Conservation (phyloP, 2,888 invertebrate genomes). For the Heliconius hortense region DNA sequence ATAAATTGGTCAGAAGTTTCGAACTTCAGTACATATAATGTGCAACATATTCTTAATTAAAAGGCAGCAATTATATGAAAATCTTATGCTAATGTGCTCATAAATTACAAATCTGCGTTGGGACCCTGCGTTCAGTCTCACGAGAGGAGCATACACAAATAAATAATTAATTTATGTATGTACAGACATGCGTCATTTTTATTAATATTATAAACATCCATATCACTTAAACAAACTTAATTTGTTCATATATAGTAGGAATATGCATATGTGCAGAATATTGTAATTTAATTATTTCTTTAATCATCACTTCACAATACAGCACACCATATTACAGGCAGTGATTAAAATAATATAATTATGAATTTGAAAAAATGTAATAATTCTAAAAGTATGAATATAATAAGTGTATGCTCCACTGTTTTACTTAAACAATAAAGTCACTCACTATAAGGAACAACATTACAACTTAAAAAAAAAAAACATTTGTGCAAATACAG, state of each 20-base stretch:
- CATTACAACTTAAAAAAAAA: slow-evolving; percentile 32
- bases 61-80: slow-evolving; percentile 42
- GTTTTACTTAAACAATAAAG: slow-evolving; percentile 21
- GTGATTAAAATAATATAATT: neutral
- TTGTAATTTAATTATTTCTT: neutral
- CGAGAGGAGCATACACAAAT: slow-evolving; percentile 33
- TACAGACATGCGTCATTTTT: neutral
- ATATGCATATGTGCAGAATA: neutral
- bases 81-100: slow-evolving; percentile 53
- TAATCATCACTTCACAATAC: neutral
- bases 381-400: neutral
- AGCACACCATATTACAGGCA: too few relatives aligned
- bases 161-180: neutral
- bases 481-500: slow-evolving; percentile 42
- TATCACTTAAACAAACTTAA: neutral
- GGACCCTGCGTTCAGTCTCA: slow-evolving; percentile 59
- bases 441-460: slow-evolving; percentile 37
- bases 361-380: neutral
- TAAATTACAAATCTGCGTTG: slow-evolving; percentile 51
- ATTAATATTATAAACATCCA: neutral
- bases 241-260: slow-evolving; percentile 13
- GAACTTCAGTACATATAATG: slow-evolving; percentile 51
- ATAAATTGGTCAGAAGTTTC: slow-evolving; percentile 38
- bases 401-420: slow-evolving; percentile 27
- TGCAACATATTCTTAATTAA: slow-evolving; percentile 55